Conservation (phyloP, 2,888 invertebrate species). For the Anticlea derivata region DNA sequence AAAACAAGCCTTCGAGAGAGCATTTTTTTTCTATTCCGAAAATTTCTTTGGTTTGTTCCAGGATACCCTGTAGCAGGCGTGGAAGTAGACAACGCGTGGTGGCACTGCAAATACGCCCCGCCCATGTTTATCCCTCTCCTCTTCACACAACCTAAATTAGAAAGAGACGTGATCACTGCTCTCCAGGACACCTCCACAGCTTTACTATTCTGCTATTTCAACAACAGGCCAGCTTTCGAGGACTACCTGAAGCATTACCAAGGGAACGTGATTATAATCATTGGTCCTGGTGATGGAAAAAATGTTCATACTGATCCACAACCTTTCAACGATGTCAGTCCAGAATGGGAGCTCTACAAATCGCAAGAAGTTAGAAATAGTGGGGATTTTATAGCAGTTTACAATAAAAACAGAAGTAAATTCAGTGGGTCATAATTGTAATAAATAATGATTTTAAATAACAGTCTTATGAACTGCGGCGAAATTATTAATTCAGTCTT, state of each 20-base stretch:
- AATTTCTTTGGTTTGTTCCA: conserved; percentile 50
- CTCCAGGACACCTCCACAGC: conserved; percentile 79
- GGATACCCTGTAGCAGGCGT: conserved; percentile 86
- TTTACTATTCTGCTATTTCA: conserved; percentile 92
- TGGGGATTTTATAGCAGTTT: conserved; percentile 86
- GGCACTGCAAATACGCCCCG: conserved; percentile 90
- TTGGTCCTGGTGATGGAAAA: conserved; percentile 87
- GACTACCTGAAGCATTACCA: conserved; percentile 86
- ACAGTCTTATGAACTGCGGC: conserved; percentile 53
- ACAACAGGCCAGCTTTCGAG: conserved; percentile 87
- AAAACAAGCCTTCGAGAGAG: too few relatives aligned
- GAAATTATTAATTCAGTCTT: too few relatives aligned
- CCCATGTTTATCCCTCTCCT: conserved; percentile 87
- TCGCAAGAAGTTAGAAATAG: conserved; percentile 85
- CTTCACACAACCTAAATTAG: conserved; percentile 71
- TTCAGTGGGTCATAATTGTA: conserved; percentile 24
- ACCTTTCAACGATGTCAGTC: conserved; percentile 85
- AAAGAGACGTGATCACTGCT: conserved; percentile 60
- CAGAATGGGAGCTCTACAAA: conserved; percentile 83
- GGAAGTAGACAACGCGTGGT: conserved; percentile 92
- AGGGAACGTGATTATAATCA: conserved; percentile 88
- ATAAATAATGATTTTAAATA: conserved; percentile 38
- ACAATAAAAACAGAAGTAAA: conserved; percentile 31
- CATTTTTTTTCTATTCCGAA: background rate
- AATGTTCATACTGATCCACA: conserved; percentile 88